These are phyloP conservation scores for Percopsis transmontana DNA, from an alignment of 2,113 vertebrate species.

Conservation along the genomic window DNA sequence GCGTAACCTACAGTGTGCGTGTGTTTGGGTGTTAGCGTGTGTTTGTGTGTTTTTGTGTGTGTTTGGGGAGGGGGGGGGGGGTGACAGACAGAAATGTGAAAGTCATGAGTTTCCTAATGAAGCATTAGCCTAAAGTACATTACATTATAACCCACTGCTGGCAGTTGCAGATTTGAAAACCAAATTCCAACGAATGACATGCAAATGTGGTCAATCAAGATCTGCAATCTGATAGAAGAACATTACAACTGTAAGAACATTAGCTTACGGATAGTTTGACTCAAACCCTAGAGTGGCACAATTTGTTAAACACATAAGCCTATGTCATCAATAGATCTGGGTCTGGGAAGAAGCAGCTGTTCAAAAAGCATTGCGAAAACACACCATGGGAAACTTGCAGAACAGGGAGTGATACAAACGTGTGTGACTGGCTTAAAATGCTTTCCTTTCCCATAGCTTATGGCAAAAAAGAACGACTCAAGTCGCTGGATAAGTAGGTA, in stretches of 20 bases:
- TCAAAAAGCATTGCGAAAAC: too few relatives aligned
- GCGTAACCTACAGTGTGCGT: not conserved
- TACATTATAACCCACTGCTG: not conserved
- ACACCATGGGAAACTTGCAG: too few relatives aligned
- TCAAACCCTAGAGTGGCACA: not conserved
- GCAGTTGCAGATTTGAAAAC: not conserved
- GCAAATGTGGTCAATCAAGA: constrained; percentile 25
- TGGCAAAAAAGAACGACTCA: too few relatives aligned
- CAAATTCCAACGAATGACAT: constrained; percentile 31
- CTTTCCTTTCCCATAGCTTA: too few relatives aligned
- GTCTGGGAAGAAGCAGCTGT: too few relatives aligned
- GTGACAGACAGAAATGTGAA: too few relatives aligned
- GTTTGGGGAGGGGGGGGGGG: not conserved
- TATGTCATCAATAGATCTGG: too few relatives aligned
- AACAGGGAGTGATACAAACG: too few relatives aligned
- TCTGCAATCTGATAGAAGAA: not conserved
- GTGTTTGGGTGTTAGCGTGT: constrained; percentile 3
- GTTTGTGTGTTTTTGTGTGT: constrained; percentile 1
- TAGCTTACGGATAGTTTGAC: not conserved
- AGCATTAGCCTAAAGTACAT: not conserved
- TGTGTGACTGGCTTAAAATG: too few relatives aligned
- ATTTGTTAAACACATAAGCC: too few relatives aligned
- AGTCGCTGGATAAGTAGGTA: too few relatives aligned
- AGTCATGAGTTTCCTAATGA: too few relatives aligned
- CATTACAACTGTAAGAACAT: not conserved